Percentiles rank a stretch among this genome's conserved stretches.
Conservation (phyloP, 2,113 vertebrate species). For the Lipotes vexillifer region DNA sequence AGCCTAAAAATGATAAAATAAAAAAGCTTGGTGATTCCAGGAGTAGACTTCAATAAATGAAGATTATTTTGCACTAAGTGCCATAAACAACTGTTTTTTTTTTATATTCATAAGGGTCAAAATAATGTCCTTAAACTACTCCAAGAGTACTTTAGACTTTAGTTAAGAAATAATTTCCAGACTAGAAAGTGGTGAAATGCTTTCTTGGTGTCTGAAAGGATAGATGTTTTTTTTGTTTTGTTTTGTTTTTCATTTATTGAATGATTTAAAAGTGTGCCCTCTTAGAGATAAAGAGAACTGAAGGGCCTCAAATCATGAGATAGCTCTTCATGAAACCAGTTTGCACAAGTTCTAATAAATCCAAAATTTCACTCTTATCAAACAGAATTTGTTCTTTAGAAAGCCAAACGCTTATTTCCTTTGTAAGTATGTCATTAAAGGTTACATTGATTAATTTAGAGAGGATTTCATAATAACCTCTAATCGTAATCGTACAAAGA, state of each 20-base stretch:
- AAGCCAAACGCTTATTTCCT: constrained; percentile 21
- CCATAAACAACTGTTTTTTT: neutral
- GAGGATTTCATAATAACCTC: constrained; percentile 46
- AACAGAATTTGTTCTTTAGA: constrained; percentile 24
- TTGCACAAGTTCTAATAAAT: neutral
- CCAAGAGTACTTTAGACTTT: neutral
- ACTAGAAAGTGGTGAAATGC: neutral
- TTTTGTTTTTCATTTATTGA: neutral
- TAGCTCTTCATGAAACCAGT: constrained; percentile 1
- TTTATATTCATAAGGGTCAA: neutral
- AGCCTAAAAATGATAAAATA: neutral
- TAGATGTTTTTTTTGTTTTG: neutral
- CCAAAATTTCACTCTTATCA: constrained; percentile 26
- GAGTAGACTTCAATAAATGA: neutral
- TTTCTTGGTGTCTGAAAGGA: neutral
- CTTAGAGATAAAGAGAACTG: neutral
- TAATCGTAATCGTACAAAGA: constrained; percentile 57
- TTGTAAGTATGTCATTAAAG: constrained; percentile 8
- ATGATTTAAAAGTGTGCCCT: neutral
- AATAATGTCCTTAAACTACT: constrained; percentile 20
- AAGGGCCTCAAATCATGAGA: neutral
- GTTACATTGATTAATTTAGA: constrained; percentile 43
- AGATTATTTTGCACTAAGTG: neutral
- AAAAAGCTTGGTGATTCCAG: neutral
- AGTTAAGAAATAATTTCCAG: constrained; percentile 35